These are phyloP conservation scores for Silurus aristotelis DNA, from an alignment of 2,797 vertebrate species.

Conservation along the genomic window DNA sequence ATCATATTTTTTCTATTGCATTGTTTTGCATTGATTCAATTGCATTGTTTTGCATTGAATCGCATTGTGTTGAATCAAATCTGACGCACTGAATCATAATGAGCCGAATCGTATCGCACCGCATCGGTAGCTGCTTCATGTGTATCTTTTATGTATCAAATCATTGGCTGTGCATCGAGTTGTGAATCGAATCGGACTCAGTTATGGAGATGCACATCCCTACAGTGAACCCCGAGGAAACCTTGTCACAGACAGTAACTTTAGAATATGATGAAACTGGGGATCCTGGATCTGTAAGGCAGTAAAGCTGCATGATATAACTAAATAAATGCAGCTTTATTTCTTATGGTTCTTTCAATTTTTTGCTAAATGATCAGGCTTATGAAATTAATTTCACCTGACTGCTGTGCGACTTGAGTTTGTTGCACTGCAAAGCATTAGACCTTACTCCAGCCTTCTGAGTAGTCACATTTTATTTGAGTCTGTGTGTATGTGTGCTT, in stretches of 20 bases:
- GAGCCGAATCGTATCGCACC: too few relatives aligned
- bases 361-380: background rate
- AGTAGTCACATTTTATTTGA: background rate
- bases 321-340: background rate
- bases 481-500: background rate
- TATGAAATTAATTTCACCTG: background rate
- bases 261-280: background rate
- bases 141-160: too few relatives aligned
- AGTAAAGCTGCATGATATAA: background rate
- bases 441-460: background rate
- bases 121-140: too few relatives aligned
- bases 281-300: background rate
- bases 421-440: background rate
- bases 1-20: too few relatives aligned
- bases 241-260: background rate
- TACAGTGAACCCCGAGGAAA: background rate
- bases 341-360: background rate
- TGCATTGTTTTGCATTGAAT: too few relatives aligned
- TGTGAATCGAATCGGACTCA: too few relatives aligned
- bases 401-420: background rate
- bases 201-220: too few relatives aligned
- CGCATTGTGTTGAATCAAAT: too few relatives aligned
- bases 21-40: too few relatives aligned
- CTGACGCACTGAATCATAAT: too few relatives aligned
- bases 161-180: too few relatives aligned